These are phyloP conservation scores for Enteromius afrohamiltoni DNA, from an alignment of 2,797 vertebrate genomes.

Conservation along the genomic window DNA sequence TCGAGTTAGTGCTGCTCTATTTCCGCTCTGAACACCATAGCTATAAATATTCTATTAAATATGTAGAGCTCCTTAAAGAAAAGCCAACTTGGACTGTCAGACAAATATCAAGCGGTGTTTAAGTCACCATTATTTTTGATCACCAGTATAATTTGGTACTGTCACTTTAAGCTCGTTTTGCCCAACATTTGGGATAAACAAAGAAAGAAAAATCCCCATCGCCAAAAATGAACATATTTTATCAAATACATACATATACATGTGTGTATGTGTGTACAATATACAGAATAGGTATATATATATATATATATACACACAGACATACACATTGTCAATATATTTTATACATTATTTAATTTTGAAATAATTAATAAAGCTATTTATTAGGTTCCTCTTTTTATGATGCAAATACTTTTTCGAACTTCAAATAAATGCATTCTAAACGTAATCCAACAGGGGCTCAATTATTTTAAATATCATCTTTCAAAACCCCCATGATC, in stretches of 20 bases:
- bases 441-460: neutral
- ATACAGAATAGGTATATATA: too few species aligned
- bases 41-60: conserved; percentile 39
- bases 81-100: conserved; percentile 27
- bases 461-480: conserved; percentile 28
- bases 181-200: neutral
- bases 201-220: neutral
- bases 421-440: conserved; percentile 14
- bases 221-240: neutral
- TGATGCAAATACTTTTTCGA: neutral
- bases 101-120: conserved; percentile 24
- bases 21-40: conserved; percentile 50
- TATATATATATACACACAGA: too few species aligned
- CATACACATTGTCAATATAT: neutral
- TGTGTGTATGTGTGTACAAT: too few species aligned
- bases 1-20: conserved; percentile 64
- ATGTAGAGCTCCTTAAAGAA: conserved; percentile 40
- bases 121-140: conserved; percentile 1
- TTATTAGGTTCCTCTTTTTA: neutral
- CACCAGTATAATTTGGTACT: neutral
- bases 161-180: conserved; percentile 4
- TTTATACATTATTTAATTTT: neutral
- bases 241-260: neutral
- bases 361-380: neutral
- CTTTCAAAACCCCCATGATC: conserved; percentile 12